Conservation (phyloP, 2,113 vertebrate species). For the Diadophis punctatus region DNA sequence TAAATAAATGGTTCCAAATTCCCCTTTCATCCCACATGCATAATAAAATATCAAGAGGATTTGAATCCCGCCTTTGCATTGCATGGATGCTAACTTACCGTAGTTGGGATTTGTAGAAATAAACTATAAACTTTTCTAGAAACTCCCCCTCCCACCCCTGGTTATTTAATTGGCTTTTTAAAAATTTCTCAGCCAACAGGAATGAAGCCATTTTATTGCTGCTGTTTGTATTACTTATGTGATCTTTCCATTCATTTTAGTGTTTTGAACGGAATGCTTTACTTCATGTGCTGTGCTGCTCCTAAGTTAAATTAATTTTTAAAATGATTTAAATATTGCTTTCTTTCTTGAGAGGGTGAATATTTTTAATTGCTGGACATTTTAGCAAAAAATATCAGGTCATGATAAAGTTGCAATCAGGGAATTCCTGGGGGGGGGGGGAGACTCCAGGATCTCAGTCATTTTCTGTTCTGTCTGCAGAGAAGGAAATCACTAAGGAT, state of each 20-base stretch:
- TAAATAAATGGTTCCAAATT: neutral
- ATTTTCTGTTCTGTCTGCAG: neutral
- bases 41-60: neutral
- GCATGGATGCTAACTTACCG: neutral
- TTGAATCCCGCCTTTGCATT: neutral
- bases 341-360: neutral
- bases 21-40: neutral
- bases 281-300: neutral
- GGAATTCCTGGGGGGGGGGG: neutral
- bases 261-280: neutral
- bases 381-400: neutral
- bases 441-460: neutral
- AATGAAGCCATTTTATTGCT: neutral
- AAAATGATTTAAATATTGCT: neutral
- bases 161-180: neutral
- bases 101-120: neutral
- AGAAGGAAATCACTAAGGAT: neutral
- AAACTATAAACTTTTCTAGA: neutral
- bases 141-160: neutral
- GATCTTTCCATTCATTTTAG: neutral
- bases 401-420: neutral
- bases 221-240: neutral
- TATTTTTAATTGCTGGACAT: neutral
- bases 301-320: neutral
- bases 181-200: neutral